Evolutionary conservation across 2,113 vertebrate species (phyloP).

Genomic region (Sterrhoptilus dennistouni): DNA sequence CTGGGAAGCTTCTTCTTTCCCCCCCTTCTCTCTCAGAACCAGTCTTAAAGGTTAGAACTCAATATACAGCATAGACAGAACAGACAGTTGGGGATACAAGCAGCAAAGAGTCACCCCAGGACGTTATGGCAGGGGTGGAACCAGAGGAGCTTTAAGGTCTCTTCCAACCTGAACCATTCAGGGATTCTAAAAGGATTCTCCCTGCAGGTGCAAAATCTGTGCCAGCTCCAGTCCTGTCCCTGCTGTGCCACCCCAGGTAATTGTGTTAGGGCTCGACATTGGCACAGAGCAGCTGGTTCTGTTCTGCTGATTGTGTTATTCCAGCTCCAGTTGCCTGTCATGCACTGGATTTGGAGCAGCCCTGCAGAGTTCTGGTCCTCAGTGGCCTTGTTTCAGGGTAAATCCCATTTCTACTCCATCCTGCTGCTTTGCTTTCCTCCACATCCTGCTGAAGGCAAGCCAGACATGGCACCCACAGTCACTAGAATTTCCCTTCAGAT

Average conservation of each 20-base stretch:
- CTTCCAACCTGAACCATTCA: neutral
- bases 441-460: neutral
- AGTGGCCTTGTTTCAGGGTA: neutral
- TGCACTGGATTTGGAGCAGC: neutral
- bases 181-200: neutral
- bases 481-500: neutral
- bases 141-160: neutral
- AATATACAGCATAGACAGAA: too few species aligned
- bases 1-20: too few species aligned
- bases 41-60: too few species aligned
- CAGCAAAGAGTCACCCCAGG: too few species aligned
- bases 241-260: neutral
- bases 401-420: fast-evolving
- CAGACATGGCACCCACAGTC: fast-evolving
- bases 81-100: too few species aligned
- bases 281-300: neutral
- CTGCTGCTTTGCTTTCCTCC: neutral
- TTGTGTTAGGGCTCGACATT: fast-evolving
- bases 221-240: neutral
- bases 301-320: neutral
- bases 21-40: too few species aligned
- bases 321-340: neutral
- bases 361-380: neutral
- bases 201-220: neutral
- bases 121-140: neutral